Percentiles rank a stretch among this genome's conserved stretches.
phyloP scores from a whole-genome alignment of 2,888 invertebrate genomes.

The Ceratothoa steindachneri region DNA sequence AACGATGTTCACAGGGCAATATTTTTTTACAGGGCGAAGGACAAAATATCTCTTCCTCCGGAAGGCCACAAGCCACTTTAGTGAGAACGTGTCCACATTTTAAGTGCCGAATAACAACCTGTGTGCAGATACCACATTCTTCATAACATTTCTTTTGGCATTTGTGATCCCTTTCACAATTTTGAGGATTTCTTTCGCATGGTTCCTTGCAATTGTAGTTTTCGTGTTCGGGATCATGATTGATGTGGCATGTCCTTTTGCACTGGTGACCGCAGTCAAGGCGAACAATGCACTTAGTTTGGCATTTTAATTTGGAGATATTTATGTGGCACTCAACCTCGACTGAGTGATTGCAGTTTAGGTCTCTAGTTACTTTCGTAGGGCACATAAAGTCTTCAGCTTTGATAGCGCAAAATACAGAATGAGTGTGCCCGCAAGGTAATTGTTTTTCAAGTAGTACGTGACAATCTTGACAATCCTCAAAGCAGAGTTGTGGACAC shows the following conservation, averaged over 20 bases:
- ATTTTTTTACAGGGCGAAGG: slow-evolving; percentile 50
- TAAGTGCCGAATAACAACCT: neutral
- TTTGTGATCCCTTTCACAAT: slow-evolving; percentile 55
- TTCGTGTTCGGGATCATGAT: slow-evolving; percentile 61
- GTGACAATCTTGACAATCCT: slow-evolving; percentile 50
- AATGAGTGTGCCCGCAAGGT: slow-evolving; percentile 10
- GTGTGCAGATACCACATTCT: slow-evolving; percentile 48
- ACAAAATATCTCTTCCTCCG: slow-evolving; percentile 33
- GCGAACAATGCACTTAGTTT: slow-evolving; percentile 57
- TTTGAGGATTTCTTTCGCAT: slow-evolving; percentile 7
- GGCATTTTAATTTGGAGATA: slow-evolving; percentile 53
- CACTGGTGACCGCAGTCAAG: slow-evolving; percentile 66
- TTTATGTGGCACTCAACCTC: slow-evolving; percentile 53
- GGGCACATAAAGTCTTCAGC: slow-evolving; percentile 42
- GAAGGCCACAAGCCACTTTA: slow-evolving; percentile 54
- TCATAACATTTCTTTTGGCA: slow-evolving; percentile 59
- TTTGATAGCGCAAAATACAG: neutral
- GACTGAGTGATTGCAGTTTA: slow-evolving; percentile 50
- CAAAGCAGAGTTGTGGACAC: slow-evolving; percentile 8
- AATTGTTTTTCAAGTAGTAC: slow-evolving; percentile 41
- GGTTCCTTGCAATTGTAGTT: slow-evolving; percentile 48
- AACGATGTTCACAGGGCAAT: slow-evolving; percentile 51
- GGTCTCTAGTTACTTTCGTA: slow-evolving; percentile 32
- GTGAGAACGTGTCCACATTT: slow-evolving; percentile 58
- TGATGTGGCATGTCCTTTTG: slow-evolving; percentile 59